These are phyloP conservation scores for Phyllotis vaccarum DNA, from an alignment of 2,797 vertebrate species.

Conservation along the genomic window DNA sequence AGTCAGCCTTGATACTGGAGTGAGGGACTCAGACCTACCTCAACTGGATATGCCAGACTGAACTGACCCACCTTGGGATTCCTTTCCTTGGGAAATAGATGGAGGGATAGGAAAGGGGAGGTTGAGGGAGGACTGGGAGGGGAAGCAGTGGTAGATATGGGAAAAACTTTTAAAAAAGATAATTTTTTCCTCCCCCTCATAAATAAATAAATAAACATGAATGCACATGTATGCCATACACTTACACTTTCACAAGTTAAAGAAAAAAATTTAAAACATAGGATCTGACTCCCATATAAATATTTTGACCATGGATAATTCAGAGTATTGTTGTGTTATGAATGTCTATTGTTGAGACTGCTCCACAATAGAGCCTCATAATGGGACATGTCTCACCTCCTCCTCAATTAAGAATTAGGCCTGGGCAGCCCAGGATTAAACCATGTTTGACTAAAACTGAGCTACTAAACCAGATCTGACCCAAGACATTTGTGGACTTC, in stretches of 20 bases:
- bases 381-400: background rate
- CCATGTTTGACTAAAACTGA: background rate
- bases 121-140: too few relatives aligned
- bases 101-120: too few relatives aligned
- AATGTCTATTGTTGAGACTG: background rate
- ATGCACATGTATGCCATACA: background rate
- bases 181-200: too few relatives aligned
- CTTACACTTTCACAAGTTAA: background rate
- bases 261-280: background rate
- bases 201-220: background rate
- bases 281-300: background rate
- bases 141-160: too few relatives aligned
- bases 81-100: too few relatives aligned
- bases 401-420: background rate
- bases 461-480: background rate
- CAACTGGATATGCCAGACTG: too few relatives aligned
- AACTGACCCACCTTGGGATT: too few relatives aligned
- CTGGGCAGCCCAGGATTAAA: background rate
- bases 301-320: background rate
- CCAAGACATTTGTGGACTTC: background rate
- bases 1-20: too few relatives aligned
- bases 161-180: too few relatives aligned
- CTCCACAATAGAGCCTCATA: background rate
- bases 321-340: background rate
- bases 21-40: too few relatives aligned